These are phyloP conservation scores for Platichthys flesus DNA, from an alignment of 2,113 vertebrate genomes.

Conservation along the genomic window DNA sequence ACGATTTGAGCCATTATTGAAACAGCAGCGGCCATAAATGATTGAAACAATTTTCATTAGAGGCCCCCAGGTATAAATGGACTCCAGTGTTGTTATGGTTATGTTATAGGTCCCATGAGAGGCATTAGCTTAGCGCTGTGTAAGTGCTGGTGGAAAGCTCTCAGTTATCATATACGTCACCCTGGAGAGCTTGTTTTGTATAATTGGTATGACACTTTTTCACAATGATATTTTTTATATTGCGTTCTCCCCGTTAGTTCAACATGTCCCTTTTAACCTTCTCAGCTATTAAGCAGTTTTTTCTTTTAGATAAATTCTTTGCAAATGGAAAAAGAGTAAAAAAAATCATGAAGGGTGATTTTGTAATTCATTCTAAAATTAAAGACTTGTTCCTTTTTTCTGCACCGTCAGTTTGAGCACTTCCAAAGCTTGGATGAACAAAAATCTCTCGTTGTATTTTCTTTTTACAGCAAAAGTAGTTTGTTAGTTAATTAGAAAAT, in stretches of 20 bases:
- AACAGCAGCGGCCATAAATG: slow-evolving; percentile 54
- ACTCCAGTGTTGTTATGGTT: slow-evolving; percentile 65
- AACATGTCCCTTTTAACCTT: background rate
- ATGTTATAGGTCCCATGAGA: slow-evolving; percentile 68
- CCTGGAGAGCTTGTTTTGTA: slow-evolving; percentile 59
- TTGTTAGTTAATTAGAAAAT: no score
- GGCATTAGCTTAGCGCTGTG: slow-evolving; percentile 56
- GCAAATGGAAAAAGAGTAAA: background rate
- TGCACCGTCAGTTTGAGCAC: background rate
- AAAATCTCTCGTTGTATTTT: no score
- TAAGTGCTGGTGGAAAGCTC: slow-evolving; percentile 54
- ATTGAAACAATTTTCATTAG: slow-evolving; percentile 58
- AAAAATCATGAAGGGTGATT: background rate
- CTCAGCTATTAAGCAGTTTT: background rate
- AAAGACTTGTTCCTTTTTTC: no score
- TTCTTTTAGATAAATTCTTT: background rate
- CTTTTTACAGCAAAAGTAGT: no score
- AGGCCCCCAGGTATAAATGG: slow-evolving; percentile 67
- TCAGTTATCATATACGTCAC: slow-evolving; percentile 42
- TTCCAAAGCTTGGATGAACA: no score
- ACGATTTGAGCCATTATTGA: slow-evolving; percentile 61
- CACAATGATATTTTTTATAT: background rate
- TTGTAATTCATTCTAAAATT: background rate
- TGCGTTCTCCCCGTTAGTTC: no score
- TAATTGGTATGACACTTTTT: slow-evolving; percentile 39